Conservation (phyloP, 2,113 vertebrate species). For the Aramus guarauna region DNA sequence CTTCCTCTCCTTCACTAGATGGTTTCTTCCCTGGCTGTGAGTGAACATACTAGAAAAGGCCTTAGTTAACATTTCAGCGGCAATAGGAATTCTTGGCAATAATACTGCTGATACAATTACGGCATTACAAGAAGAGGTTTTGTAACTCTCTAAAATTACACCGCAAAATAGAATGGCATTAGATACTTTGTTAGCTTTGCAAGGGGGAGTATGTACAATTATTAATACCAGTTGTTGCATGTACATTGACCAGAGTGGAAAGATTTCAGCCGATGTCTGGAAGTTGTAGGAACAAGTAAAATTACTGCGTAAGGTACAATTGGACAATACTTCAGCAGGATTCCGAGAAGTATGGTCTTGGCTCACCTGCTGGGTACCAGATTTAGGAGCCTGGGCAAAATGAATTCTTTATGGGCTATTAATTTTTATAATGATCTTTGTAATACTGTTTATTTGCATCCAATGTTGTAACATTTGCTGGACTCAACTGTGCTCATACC, state of each 20-base stretch:
- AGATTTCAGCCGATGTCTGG: background rate
- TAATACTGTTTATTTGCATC: background rate
- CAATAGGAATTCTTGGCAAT: background rate
- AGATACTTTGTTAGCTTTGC: background rate
- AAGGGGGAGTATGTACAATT: background rate
- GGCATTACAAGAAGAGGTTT: background rate
- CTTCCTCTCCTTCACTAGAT: background rate
- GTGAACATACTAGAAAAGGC: background rate
- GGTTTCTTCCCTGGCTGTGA: background rate
- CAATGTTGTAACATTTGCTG: background rate
- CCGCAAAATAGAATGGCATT: background rate
- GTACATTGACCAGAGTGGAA: background rate
- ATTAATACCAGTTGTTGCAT: background rate
- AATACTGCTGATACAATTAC: background rate
- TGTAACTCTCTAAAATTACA: background rate
- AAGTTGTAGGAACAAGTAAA: background rate
- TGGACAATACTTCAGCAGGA: background rate
- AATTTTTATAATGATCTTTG: background rate
- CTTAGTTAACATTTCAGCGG: background rate
- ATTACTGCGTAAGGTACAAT: background rate
- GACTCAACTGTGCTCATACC: background rate
- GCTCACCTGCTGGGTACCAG: background rate
- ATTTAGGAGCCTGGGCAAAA: background rate
- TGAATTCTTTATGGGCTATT: background rate
- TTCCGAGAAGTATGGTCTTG: background rate